phyloP scores from a whole-genome alignment of 2,888 invertebrate species.

The Nomada goodeniana region DNA sequence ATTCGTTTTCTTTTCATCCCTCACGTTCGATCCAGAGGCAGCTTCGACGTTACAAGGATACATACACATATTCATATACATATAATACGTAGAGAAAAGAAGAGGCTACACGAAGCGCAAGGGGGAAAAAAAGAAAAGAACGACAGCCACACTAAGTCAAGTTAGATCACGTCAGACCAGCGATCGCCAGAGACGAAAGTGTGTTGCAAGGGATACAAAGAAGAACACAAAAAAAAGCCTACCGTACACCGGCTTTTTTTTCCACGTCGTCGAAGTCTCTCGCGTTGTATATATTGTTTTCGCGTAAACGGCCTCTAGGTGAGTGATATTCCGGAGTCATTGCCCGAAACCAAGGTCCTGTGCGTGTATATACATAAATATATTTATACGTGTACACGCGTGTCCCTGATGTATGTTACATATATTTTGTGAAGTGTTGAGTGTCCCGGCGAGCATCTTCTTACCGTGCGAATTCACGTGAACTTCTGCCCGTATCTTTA shows the following conservation, averaged over 20 bases:
- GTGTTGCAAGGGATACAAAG: slow-evolving; percentile 46
- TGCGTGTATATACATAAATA: slow-evolving; percentile 39
- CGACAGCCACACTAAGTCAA: background rate
- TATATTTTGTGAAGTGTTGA: slow-evolving; percentile 62
- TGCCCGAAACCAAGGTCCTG: slow-evolving; percentile 55
- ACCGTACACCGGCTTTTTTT: slow-evolving; percentile 32
- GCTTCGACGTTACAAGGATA: background rate
- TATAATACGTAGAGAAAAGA: background rate
- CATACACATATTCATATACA: background rate
- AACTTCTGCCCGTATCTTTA: slow-evolving; percentile 52
- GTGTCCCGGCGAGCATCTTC: slow-evolving; percentile 31
- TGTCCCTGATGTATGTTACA: slow-evolving; percentile 13
- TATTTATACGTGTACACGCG: slow-evolving; percentile 11
- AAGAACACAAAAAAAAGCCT: slow-evolving; percentile 14
- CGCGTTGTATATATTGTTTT: slow-evolving; percentile 49
- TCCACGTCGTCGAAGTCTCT: slow-evolving; percentile 10
- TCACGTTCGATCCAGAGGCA: background rate
- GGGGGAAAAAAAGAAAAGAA: background rate
- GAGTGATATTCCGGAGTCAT: slow-evolving; percentile 62
- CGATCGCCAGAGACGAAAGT: slow-evolving; percentile 24
- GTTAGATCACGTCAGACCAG: background rate
- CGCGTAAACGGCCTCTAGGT: slow-evolving; percentile 53
- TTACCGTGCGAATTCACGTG: slow-evolving; percentile 45
- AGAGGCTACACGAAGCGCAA: background rate
- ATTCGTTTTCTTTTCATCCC: background rate